A percentile compares a stretch with the other conserved stretches of the same genome.
Conservation (phyloP, 2,797 vertebrate genomes). For the Centropyge bicolor region DNA sequence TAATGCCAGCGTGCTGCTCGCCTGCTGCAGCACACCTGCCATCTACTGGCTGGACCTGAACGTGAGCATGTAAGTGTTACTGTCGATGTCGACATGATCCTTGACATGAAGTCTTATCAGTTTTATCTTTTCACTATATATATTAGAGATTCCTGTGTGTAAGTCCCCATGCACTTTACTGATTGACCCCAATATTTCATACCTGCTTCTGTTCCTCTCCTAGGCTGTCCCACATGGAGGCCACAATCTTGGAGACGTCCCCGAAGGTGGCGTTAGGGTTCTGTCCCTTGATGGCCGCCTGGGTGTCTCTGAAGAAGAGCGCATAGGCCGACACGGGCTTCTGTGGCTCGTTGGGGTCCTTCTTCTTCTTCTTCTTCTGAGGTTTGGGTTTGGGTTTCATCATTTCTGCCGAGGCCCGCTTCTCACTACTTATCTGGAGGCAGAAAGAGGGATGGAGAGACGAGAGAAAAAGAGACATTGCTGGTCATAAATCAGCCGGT, state of each 20-base stretch:
- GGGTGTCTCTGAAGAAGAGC: constrained; percentile 98
- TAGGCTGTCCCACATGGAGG: constrained; percentile 98
- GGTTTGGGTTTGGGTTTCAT: constrained; percentile 97
- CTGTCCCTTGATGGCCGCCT: constrained; percentile 97
- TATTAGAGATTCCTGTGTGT: background rate
- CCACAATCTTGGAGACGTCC: constrained; percentile 98
- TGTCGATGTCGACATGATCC: background rate
- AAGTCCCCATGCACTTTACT: background rate
- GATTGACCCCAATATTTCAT: background rate
- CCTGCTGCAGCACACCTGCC: constrained; percentile 53
- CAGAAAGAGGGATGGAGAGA: constrained; percentile 34
- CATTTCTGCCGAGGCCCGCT: constrained; percentile 93
- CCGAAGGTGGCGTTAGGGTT: constrained; percentile 98
- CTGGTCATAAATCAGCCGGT: constrained; percentile 48
- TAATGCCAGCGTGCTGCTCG: constrained; percentile 59
- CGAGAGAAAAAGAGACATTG: constrained; percentile 1
- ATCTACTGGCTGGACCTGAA: constrained; percentile 51
- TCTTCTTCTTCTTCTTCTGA: constrained; percentile 99
- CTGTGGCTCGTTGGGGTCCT: constrained; percentile 98
- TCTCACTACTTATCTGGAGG: constrained; percentile 92
- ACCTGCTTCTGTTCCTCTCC: constrained; percentile 99
- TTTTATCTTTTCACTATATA: too few species aligned
- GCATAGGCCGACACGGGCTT: constrained; percentile 98
- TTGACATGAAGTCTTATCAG: too few species aligned
- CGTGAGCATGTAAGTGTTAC: background rate